These are phyloP conservation scores for Daphoenositta chrysoptera DNA, from an alignment of 2,113 vertebrate genomes.

Conservation along the genomic window DNA sequence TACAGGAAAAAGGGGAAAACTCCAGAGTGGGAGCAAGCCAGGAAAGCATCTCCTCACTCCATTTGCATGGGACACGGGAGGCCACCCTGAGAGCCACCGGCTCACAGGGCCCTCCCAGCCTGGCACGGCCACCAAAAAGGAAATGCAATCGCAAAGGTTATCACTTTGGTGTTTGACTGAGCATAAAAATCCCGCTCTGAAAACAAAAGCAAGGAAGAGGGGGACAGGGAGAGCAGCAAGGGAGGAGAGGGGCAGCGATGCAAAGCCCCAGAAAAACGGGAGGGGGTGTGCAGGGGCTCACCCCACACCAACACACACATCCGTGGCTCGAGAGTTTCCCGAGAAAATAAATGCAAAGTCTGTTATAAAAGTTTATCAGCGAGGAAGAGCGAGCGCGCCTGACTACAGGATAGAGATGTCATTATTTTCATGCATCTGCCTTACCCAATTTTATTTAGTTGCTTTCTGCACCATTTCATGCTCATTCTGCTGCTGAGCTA, in stretches of 20 bases:
- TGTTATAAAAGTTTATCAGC: slow-evolving; percentile 37
- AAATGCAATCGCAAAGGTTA: slow-evolving; percentile 10
- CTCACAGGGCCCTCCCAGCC: background rate
- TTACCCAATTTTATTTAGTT: slow-evolving; percentile 54
- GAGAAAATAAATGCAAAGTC: slow-evolving; percentile 1
- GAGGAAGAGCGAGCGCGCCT: background rate
- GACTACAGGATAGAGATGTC: background rate
- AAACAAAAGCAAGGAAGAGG: background rate
- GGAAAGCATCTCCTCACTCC: background rate
- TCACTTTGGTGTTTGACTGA: background rate
- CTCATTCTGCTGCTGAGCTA: slow-evolving; percentile 71
- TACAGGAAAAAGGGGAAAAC: background rate
- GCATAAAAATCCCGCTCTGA: background rate
- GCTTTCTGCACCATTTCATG: slow-evolving; percentile 76
- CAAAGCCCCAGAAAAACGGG: rapidly evolving
- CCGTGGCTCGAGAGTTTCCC: background rate
- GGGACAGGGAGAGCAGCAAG: rapidly evolving
- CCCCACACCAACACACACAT: background rate
- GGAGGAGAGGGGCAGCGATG: background rate
- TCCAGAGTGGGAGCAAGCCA: background rate
- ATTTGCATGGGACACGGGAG: rapidly evolving
- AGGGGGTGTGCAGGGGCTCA: background rate
- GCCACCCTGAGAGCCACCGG: background rate
- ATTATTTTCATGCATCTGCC: slow-evolving; percentile 52
- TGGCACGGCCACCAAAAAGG: background rate